phyloP scores from a whole-genome alignment of 1,140 invertebrate species.

The Macrotrachela quadricornifera region DNA sequence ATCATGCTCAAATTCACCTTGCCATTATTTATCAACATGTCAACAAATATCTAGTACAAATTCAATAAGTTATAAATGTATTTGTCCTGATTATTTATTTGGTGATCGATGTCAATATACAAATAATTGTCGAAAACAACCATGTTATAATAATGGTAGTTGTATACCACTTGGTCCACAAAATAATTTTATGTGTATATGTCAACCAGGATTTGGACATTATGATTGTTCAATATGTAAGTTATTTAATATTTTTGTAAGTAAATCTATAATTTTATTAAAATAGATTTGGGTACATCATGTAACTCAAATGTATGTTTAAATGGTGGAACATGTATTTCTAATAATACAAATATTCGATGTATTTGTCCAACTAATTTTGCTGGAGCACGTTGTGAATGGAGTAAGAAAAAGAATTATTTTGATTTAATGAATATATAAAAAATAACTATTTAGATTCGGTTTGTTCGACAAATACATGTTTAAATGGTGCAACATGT shows the following conservation, averaged over 20 bases:
- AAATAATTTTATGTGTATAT: neutral
- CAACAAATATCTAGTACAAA: slow-evolving; percentile 61
- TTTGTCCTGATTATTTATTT: neutral
- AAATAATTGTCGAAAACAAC: slow-evolving; percentile 39
- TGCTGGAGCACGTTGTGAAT: slow-evolving; percentile 41
- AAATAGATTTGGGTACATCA: neutral
- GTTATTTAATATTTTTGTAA: too few species aligned
- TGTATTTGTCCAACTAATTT: slow-evolving; percentile 20
- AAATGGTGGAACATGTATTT: slow-evolving; percentile 11
- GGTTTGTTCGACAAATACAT: slow-evolving; percentile 7
- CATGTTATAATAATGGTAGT: slow-evolving; percentile 47
- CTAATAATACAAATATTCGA: slow-evolving; percentile 2
- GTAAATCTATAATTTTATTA: too few species aligned
- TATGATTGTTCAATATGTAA: too few species aligned
- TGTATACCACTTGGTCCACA: slow-evolving; percentile 31
- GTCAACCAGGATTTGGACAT: too few species aligned
- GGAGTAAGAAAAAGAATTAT: slow-evolving; percentile 12
- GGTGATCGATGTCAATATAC: slow-evolving; percentile 39
- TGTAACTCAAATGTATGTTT: slow-evolving; percentile 46
- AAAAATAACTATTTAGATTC: slow-evolving; percentile 46
- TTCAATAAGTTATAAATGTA: slow-evolving; percentile 46
- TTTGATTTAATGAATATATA: too few species aligned
- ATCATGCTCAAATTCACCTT: neutral
- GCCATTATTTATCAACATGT: slow-evolving; percentile 2
- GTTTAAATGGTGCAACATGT: slow-evolving; percentile 12